Conservation (phyloP, 2,113 vertebrate species). For the Crotophaga sulcirostris region DNA sequence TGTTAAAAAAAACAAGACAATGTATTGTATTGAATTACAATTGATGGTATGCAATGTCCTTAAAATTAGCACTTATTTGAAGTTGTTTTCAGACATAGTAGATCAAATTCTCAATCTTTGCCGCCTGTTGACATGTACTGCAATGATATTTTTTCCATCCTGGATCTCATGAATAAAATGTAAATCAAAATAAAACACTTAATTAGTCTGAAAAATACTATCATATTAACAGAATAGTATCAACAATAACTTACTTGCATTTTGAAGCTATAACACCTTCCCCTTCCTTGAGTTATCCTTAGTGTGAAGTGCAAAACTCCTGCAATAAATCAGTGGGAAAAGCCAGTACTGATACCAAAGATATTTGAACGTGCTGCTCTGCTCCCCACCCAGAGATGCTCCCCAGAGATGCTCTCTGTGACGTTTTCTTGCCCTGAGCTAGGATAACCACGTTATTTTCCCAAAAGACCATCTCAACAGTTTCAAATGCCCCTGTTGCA, state of each 20-base stretch:
- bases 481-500: neutral
- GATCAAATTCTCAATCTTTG: neutral
- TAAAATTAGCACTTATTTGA: neutral
- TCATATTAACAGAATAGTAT: rapidly evolving
- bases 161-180: neutral
- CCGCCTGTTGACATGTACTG: neutral
- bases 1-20: neutral
- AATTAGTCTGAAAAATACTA: neutral
- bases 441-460: neutral
- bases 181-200: conserved; percentile 11
- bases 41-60: neutral
- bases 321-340: neutral
- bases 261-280: neutral
- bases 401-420: neutral
- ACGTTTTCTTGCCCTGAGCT: neutral
- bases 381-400: neutral
- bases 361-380: rapidly evolving
- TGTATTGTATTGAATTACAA: neutral
- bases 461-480: neutral
- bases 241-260: neutral
- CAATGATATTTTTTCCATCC: neutral
- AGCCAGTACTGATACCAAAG: neutral
- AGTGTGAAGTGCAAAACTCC: neutral
- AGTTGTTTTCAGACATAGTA: neutral
- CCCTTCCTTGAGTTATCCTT: neutral